phyloP scores from a whole-genome alignment of 2,888 invertebrate genomes.

The Drosophila villosipedis region DNA sequence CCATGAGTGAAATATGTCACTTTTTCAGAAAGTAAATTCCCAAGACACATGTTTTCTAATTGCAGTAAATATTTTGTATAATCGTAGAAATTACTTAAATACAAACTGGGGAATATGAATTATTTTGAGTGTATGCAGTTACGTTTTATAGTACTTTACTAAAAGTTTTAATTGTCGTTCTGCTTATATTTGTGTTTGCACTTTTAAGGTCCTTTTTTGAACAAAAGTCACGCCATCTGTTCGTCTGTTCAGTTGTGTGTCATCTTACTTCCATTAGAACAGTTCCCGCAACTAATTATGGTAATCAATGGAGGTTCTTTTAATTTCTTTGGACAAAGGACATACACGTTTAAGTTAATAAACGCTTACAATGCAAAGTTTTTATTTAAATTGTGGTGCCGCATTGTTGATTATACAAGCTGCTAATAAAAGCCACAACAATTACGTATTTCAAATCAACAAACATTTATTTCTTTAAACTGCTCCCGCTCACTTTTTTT shows the following conservation, averaged over 20 bases:
- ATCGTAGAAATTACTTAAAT: background rate
- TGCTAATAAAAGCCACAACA: constrained; percentile 3
- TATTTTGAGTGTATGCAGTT: constrained; percentile 5
- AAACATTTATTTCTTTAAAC: background rate
- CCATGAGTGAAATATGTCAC: background rate
- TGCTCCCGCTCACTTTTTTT: background rate
- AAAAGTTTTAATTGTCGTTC: constrained; percentile 74
- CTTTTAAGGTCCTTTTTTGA: background rate
- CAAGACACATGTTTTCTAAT: background rate
- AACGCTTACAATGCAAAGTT: constrained; percentile 52
- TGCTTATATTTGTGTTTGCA: constrained; percentile 49
- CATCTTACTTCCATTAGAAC: constrained; percentile 23
- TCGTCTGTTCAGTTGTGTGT: background rate
- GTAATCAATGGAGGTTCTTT: constrained; percentile 28
- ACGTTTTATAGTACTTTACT: constrained; percentile 30
- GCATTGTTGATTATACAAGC: constrained; percentile 7
- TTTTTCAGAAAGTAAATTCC: background rate
- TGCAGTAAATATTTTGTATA: background rate
- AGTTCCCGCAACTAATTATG: constrained; percentile 37
- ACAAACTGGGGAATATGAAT: background rate
- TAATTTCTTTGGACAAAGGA: constrained; percentile 40
- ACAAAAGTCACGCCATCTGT: background rate
- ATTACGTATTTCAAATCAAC: constrained; percentile 2
- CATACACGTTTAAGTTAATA: constrained; percentile 53
- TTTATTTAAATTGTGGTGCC: constrained; percentile 34